phyloP scores from a whole-genome alignment of 2,113 vertebrate species.

The Hippoglossus stenolepis region DNA sequence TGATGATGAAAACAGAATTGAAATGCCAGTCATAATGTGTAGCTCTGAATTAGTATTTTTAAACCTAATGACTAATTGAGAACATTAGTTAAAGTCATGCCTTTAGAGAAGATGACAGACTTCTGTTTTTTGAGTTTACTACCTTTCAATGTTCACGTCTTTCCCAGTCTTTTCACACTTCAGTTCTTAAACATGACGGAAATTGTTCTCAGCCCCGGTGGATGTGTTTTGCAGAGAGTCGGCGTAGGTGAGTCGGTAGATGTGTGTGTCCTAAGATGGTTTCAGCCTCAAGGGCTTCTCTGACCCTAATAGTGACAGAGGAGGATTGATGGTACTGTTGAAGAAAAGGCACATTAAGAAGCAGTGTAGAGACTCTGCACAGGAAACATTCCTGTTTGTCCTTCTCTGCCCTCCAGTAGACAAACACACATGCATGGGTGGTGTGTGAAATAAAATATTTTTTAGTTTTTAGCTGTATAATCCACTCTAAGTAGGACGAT shows the following conservation, averaged over 20 bases:
- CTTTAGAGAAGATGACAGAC: neutral
- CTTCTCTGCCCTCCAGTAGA: neutral
- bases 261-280: constrained; percentile 41
- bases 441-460: neutral
- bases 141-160: neutral
- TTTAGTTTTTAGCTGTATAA: neutral
- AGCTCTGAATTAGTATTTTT: neutral
- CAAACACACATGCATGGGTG: neutral
- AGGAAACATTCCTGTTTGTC: neutral
- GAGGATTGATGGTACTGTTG: constrained; percentile 27
- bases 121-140: neutral
- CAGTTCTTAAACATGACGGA: constrained; percentile 4
- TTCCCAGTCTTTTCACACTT: constrained; percentile 1
- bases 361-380: neutral
- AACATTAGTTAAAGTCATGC: neutral
- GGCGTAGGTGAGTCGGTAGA: constrained; percentile 20
- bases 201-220: neutral
- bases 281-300: constrained; percentile 46
- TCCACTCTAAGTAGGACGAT: neutral
- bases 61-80: neutral
- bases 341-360: constrained; percentile 12
- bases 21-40: neutral
- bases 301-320: constrained; percentile 23
- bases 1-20: neutral
- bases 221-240: constrained; percentile 32